phyloP scores from a whole-genome alignment of 2,888 invertebrate genomes.

The Apamea epomidion region DNA sequence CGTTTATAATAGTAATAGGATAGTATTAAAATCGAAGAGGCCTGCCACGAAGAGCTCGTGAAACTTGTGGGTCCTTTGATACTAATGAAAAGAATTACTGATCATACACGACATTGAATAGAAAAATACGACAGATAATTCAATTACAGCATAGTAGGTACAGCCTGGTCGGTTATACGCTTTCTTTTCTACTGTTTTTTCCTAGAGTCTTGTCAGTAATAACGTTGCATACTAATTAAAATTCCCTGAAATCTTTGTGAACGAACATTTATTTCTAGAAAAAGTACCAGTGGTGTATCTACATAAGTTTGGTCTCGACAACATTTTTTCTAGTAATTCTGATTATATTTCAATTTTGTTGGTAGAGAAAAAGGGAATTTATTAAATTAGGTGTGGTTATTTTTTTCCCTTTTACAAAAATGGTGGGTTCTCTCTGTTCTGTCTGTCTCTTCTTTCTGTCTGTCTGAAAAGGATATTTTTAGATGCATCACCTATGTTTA shows the following conservation, averaged over 20 bases:
- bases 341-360: conserved; percentile 19
- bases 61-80: neutral
- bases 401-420: neutral
- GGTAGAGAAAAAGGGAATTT: neutral
- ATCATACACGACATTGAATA: neutral
- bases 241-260: conserved; percentile 21
- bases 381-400: neutral
- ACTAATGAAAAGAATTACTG: neutral
- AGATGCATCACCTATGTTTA: neutral
- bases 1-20: neutral
- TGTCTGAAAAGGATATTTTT: neutral
- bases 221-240: conserved; percentile 39
- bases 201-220: neutral
- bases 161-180: neutral
- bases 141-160: neutral
- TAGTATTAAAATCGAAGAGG: neutral
- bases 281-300: neutral
- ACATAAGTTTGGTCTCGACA: neutral
- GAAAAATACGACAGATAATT: neutral
- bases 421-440: neutral
- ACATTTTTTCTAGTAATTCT: neutral
- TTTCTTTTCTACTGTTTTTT: neutral
- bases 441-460: too few species aligned
- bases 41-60: neutral
- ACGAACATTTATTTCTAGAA: conserved; percentile 1